These are phyloP conservation scores for Coenonympha glycerion DNA, from an alignment of 2,888 invertebrate species.

Conservation along the genomic window DNA sequence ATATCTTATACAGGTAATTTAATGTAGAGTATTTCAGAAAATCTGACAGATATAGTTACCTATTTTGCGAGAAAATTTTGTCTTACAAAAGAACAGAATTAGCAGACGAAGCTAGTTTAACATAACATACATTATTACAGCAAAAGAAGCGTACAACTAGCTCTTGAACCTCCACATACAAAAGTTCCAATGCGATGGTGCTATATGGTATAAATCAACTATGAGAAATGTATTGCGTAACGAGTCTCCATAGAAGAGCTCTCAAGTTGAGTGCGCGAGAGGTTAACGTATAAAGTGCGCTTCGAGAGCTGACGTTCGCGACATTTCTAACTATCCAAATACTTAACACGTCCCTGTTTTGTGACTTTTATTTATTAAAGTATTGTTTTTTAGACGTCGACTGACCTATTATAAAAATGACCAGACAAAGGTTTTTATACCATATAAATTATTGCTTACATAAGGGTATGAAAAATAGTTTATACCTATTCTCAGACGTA, in stretches of 20 bases:
- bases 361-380: background rate
- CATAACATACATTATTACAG: background rate
- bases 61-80: no score
- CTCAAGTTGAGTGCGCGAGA: constrained; percentile 50
- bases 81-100: no score
- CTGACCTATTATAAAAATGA: no score
- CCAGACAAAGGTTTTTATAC: no score
- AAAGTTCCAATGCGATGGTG: background rate
- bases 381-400: background rate
- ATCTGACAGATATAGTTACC: no score
- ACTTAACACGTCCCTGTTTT: constrained; percentile 6
- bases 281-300: constrained; percentile 42
- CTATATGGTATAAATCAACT: constrained; percentile 20
- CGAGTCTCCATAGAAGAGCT: constrained; percentile 54
- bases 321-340: constrained; percentile 23
- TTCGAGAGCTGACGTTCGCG: constrained; percentile 26
- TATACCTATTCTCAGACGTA: no score
- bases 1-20: no score
- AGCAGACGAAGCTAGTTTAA: no score
- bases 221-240: constrained; percentile 35
- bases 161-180: background rate
- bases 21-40: no score
- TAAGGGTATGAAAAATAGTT: no score
- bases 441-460: no score
- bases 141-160: background rate